Evolutionary conservation across 2,888 invertebrate species (phyloP).

Genomic region (Polylopha cassiicola): DNA sequence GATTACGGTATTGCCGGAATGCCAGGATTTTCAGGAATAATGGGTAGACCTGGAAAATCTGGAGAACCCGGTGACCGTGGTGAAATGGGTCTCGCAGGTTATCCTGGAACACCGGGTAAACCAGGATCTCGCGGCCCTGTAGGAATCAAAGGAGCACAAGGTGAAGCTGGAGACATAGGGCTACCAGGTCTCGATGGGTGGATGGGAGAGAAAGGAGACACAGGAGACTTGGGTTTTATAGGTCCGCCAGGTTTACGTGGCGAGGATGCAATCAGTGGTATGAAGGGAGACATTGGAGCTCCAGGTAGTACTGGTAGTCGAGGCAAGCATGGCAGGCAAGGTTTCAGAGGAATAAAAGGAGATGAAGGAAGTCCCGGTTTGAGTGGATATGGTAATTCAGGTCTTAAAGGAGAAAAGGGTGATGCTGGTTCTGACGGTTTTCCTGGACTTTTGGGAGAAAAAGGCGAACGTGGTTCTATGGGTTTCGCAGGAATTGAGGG

Average conservation of each 20-base stretch:
- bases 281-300: conserved; percentile 74
- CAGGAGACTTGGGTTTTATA: conserved; percentile 71
- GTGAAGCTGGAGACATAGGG: conserved; percentile 37
- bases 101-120: conserved; percentile 30
- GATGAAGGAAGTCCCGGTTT: conserved; percentile 76
- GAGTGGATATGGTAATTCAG: conserved; percentile 63
- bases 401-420: conserved; percentile 80
- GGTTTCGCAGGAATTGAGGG: conserved; percentile 75
- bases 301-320: conserved; percentile 72
- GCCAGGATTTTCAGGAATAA: conserved; percentile 61
- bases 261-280: conserved; percentile 78
- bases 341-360: conserved; percentile 75
- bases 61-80: conserved; percentile 48
- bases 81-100: conserved; percentile 15
- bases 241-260: conserved; percentile 79
- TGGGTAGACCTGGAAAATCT: conserved; percentile 45
- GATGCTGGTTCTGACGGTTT: conserved; percentile 72
- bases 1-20: conserved; percentile 54
- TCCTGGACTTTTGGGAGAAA: conserved; percentile 66
- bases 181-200: conserved; percentile 41
- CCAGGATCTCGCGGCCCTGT: no score
- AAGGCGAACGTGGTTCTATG: conserved; percentile 75
- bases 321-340: conserved; percentile 56
- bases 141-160: conserved; percentile 49
- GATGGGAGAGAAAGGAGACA: conserved; percentile 58